A percentile compares a stretch with the other conserved stretches of the same genome.
phyloP scores from a whole-genome alignment of 2,113 vertebrate species.

The Plecotus auritus region DNA sequence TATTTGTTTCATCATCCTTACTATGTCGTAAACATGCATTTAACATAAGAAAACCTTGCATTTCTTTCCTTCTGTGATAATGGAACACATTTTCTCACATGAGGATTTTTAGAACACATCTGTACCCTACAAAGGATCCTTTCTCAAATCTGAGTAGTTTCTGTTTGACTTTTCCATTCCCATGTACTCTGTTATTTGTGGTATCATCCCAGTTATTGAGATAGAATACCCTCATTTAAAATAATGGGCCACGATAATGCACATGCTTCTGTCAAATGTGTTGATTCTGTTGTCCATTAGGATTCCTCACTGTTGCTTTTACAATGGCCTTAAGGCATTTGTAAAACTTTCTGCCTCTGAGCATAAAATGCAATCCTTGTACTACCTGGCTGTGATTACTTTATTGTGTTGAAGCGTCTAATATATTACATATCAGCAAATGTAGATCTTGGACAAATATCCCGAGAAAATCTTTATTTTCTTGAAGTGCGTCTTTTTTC shows the following conservation, averaged over 20 bases:
- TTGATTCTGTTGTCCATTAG: neutral
- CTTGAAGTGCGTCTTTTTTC: constrained; percentile 63
- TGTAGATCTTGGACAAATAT: constrained; percentile 53
- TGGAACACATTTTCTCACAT: neutral
- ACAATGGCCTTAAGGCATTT: constrained; percentile 21
- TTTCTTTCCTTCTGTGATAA: neutral
- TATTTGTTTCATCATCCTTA: constrained; percentile 51
- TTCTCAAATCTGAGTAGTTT: neutral
- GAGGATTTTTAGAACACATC: constrained; percentile 35
- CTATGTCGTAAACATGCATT: constrained; percentile 3
- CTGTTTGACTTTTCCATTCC: constrained; percentile 13
- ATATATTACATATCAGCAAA: constrained; percentile 63
- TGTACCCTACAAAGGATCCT: constrained; percentile 29
- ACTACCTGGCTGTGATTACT: constrained; percentile 34
- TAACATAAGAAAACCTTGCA: constrained; percentile 14
- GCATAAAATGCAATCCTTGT: constrained; percentile 38
- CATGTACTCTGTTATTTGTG: constrained; percentile 46
- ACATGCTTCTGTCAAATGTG: neutral
- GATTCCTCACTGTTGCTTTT: constrained; percentile 41
- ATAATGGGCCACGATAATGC: neutral
- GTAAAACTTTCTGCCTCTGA: constrained; percentile 37
- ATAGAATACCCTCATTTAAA: constrained; percentile 23
- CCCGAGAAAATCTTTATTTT: constrained; percentile 54
- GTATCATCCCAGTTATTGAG: constrained; percentile 25
- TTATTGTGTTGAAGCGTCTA: constrained; percentile 31